phyloP scores from a whole-genome alignment of 2,888 invertebrate genomes.

The Germaria angustata region DNA sequence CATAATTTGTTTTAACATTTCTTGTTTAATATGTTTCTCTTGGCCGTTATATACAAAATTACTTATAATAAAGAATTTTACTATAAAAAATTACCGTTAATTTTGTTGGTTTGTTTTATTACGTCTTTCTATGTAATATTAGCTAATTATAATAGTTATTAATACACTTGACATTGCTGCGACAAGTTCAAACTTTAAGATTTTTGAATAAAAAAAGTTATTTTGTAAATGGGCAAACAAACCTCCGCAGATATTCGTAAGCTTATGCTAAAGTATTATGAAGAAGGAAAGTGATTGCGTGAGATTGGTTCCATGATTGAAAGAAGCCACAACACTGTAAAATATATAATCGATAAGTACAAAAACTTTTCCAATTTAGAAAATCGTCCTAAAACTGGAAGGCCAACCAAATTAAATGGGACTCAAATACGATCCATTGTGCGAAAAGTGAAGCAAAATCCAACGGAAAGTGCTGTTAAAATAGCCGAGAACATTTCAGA shows the following conservation, averaged over 20 bases:
- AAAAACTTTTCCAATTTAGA: conserved; percentile 5
- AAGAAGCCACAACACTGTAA: conserved; percentile 13
- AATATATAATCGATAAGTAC: conserved; percentile 9
- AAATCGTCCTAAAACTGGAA: not conserved
- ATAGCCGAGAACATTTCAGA: not conserved
- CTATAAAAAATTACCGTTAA: too few relatives aligned
- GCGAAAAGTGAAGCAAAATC: conserved; percentile 5
- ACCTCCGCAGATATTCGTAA: too few relatives aligned
- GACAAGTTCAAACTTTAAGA: too few relatives aligned
- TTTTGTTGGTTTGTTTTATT: too few relatives aligned
- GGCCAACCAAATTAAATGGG: not conserved
- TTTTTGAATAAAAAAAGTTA: too few relatives aligned
- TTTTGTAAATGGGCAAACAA: conserved; percentile 9
- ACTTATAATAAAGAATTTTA: too few relatives aligned
- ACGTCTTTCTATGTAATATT: too few relatives aligned
- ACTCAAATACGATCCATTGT: conserved; percentile 16
- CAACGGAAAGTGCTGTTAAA: conserved; percentile 5
- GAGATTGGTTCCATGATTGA: not conserved
- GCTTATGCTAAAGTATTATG: not conserved
- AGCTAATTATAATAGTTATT: too few relatives aligned
- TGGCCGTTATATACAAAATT: too few relatives aligned
- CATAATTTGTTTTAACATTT: too few relatives aligned
- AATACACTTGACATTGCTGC: too few relatives aligned
- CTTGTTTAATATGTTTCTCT: too few relatives aligned
- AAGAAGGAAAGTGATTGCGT: not conserved